A percentile compares a stretch with the other conserved stretches of the same genome.
phyloP scores from a whole-genome alignment of 2,113 vertebrate species.

The Lagenorhynchus albirostris region DNA sequence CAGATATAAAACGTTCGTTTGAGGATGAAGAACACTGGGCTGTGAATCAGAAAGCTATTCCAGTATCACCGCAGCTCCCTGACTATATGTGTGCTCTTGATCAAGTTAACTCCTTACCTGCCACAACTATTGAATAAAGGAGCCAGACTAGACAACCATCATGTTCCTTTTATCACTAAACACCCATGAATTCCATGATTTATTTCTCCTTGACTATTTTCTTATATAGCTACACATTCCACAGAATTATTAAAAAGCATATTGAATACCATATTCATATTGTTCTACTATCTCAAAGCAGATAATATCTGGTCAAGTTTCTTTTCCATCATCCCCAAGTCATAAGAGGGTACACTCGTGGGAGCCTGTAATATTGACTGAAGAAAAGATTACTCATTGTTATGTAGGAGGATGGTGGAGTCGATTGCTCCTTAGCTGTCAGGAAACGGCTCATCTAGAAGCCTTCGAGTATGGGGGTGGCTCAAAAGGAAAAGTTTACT shows the following conservation, averaged over 20 bases:
- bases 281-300: neutral
- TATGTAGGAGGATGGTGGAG: slow-evolving; percentile 49
- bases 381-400: slow-evolving; percentile 46
- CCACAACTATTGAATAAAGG: neutral
- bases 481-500: slow-evolving; percentile 53
- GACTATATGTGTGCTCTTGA: neutral
- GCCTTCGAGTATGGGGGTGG: slow-evolving; percentile 22
- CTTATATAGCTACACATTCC: neutral
- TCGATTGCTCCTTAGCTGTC: slow-evolving; percentile 62
- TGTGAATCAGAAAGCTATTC: neutral
- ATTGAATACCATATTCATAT: neutral
- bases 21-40: neutral
- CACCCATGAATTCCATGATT: neutral
- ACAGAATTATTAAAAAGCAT: neutral
- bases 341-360: slow-evolving; percentile 23
- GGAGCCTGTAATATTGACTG: slow-evolving; percentile 6
- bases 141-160: neutral
- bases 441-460: slow-evolving; percentile 52
- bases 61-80: neutral
- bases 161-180: neutral
- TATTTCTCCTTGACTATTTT: neutral
- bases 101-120: neutral
- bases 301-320: slow-evolving; percentile 7
- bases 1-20: neutral
- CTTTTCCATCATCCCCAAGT: neutral